Conservation (phyloP, 2,797 vertebrate genomes). For the Bradypodion ventrale region DNA sequence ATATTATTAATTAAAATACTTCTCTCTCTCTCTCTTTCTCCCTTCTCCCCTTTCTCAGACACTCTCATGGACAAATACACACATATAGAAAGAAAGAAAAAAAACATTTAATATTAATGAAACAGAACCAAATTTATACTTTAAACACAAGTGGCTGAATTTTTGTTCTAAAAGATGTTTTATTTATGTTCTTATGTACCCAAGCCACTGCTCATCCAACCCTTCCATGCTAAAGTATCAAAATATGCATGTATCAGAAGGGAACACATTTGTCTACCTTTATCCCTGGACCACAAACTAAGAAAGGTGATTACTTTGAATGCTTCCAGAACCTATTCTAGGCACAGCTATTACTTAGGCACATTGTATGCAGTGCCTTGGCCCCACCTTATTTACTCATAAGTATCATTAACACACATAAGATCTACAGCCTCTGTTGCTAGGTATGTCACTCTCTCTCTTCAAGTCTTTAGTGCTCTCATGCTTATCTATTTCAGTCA, state of each 20-base stretch:
- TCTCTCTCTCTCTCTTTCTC: too few species aligned
- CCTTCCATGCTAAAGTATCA: neutral
- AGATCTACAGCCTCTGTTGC: slow-evolving; percentile 83
- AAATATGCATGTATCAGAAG: neutral
- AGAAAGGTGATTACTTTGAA: slow-evolving; percentile 60
- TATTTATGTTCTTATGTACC: neutral
- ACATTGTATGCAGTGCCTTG: slow-evolving; percentile 66
- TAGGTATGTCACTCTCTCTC: slow-evolving; percentile 82
- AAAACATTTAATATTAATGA: slow-evolving; percentile 51
- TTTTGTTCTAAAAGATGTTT: neutral
- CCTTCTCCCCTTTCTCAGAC: too few species aligned
- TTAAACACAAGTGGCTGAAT: slow-evolving; percentile 40
- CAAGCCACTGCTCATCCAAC: neutral
- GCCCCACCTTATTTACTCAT: slow-evolving; percentile 83
- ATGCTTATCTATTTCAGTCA: slow-evolving; percentile 97
- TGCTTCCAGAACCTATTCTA: slow-evolving; percentile 43
- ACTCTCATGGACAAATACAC: too few species aligned
- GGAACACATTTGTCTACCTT: slow-evolving; percentile 39
- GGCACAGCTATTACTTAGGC: slow-evolving; percentile 67
- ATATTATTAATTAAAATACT: slow-evolving; percentile 56
- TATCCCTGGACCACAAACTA: slow-evolving; percentile 45
- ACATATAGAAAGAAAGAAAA: neutral
- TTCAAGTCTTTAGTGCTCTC: slow-evolving; percentile 89
- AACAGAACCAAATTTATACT: slow-evolving; percentile 37
- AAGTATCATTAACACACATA: slow-evolving; percentile 90